These are phyloP conservation scores for Pterophyllum scalare DNA, from an alignment of 2,113 vertebrate species.

Conservation along the genomic window DNA sequence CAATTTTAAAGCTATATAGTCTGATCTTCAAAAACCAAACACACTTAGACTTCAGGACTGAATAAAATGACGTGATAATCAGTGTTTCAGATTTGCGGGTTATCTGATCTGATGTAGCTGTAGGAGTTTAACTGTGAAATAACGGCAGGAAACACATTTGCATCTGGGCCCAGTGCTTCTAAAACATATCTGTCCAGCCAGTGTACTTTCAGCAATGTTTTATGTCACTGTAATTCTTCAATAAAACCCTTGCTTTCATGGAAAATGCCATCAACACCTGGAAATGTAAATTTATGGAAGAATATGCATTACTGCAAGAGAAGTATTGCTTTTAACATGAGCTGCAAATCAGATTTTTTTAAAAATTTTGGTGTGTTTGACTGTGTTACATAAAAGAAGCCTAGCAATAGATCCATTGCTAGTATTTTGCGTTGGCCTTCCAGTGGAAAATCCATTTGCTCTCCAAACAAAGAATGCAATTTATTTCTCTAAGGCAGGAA, in stretches of 20 bases:
- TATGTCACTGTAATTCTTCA: background rate
- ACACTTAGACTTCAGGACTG: background rate
- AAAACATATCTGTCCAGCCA: background rate
- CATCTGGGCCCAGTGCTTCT: background rate
- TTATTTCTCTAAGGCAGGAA: constrained; percentile 76
- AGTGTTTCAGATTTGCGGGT: background rate
- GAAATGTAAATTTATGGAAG: background rate
- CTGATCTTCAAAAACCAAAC: constrained; percentile 43
- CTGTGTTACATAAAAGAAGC: constrained; percentile 50
- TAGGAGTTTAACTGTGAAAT: constrained; percentile 17
- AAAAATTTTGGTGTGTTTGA: background rate
- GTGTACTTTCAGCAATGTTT: background rate
- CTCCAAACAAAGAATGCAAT: constrained; percentile 44
- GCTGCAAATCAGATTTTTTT: background rate
- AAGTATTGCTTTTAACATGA: background rate
- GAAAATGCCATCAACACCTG: constrained; percentile 2
- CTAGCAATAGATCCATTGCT: constrained; percentile 1
- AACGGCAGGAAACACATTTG: background rate
- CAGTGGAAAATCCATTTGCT: constrained; percentile 58
- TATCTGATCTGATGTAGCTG: constrained; percentile 40
- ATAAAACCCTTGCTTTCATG: background rate
- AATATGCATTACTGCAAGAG: background rate
- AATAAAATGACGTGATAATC: constrained; percentile 15
- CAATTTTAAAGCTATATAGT: constrained; percentile 27
- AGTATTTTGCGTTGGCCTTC: constrained; percentile 35